phyloP scores from a whole-genome alignment of 2,888 invertebrate species.

The Apodemia hepburni region DNA sequence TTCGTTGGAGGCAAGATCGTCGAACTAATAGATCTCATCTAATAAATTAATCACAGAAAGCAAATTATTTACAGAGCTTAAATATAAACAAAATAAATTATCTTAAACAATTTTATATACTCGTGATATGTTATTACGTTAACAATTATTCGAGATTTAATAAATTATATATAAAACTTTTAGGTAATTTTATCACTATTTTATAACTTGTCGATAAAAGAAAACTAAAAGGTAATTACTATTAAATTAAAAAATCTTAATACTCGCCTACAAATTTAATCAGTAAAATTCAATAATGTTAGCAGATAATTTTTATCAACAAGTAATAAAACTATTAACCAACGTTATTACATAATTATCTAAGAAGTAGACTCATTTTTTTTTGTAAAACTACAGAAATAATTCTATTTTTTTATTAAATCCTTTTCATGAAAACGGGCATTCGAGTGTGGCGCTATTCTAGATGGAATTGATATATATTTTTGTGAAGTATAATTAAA shows the following conservation, averaged over 20 bases:
- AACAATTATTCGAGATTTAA: conserved; percentile 42
- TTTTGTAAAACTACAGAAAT: neutral
- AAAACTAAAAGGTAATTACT: neutral
- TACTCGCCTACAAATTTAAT: neutral
- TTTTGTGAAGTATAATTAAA: no score
- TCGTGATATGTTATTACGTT: conserved; percentile 49
- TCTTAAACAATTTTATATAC: conserved; percentile 36
- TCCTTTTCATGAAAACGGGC: no score
- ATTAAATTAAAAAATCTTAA: neutral
- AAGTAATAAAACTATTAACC: neutral
- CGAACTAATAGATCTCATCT: conserved; percentile 37
- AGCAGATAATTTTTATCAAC: neutral
- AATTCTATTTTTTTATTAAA: no score
- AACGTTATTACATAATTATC: neutral
- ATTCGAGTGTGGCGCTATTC: no score
- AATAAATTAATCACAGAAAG: conserved; percentile 49
- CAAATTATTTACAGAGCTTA: conserved; percentile 48
- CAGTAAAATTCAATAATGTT: neutral
- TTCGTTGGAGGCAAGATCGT: conserved; percentile 66
- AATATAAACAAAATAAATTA: conserved; percentile 41
- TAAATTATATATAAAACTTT: conserved; percentile 4
- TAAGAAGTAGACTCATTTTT: neutral
- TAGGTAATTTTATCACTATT: conserved; percentile 10
- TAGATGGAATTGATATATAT: no score
- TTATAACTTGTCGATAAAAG: neutral